Evolutionary conservation across 2,113 vertebrate genomes (phyloP).

Genomic region (Crypturellus undulatus): DNA sequence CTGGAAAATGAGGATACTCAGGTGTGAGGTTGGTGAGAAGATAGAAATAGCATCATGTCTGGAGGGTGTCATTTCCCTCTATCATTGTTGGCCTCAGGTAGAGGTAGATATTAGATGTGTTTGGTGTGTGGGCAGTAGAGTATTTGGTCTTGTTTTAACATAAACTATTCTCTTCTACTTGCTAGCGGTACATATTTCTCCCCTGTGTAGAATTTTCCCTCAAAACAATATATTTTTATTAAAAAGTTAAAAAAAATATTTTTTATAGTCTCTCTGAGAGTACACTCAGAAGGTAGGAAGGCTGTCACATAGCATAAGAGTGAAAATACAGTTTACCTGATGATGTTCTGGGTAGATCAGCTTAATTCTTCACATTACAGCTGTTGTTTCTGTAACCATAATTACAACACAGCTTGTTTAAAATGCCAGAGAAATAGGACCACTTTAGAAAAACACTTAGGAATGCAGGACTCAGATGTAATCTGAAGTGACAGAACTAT

Average conservation of each 20-base stretch:
- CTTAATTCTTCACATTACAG: not conserved
- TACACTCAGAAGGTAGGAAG: not conserved
- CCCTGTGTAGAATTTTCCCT: not conserved
- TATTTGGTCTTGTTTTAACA: not conserved
- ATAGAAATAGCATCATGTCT: not conserved
- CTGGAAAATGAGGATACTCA: not conserved
- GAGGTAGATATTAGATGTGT: not conserved
- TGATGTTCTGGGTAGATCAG: not conserved
- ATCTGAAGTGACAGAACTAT: not conserved
- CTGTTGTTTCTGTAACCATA: not conserved
- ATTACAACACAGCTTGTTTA: not conserved
- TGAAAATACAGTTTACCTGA: not conserved
- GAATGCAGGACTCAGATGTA: not conserved
- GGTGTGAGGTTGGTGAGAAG: not conserved
- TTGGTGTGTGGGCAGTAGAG: not conserved
- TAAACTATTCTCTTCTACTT: not conserved
- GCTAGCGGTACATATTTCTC: not conserved
- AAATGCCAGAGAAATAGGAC: not conserved
- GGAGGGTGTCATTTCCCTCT: not conserved
- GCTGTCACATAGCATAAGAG: not conserved
- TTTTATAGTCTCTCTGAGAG: not conserved
- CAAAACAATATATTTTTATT: not conserved
- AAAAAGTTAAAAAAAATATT: not conserved
- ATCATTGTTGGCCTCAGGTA: not conserved
- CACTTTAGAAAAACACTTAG: not conserved